Base-by-base conservation (phyloP, 2,888 invertebrate species). In the Drosophila lutescens region DNA sequence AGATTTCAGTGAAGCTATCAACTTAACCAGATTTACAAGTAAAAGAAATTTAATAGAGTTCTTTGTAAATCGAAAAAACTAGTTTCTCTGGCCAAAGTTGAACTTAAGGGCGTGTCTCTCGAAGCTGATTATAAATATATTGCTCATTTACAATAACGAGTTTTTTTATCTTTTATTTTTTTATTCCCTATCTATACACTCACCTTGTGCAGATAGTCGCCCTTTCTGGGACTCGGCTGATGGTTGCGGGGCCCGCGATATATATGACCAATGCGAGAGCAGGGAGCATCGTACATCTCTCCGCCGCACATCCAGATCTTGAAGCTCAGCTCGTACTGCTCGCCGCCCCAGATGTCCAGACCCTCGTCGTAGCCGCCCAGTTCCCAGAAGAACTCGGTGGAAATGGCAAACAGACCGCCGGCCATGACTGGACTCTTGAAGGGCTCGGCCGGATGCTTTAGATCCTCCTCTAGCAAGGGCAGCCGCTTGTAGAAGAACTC, bases 251-350 rank as follows among this genome's bases (percentile, higher is more conserved):
- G 91, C 3, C 97, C 97, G 62, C 97, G 93, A 90, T 97, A 97
- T 80, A 97, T 96, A 90, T 98, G 98, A 0, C 97, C 98, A 6
- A 98, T 96, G 77, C 98, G 94, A 0, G 98, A 97, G 90, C 98
- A 98, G 0, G 98, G 98, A 1, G 97, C 97, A 93, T 98, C 98
- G 66, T 96, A 93, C 97, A 98, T 96, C 77, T 95, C 94, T 0
- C 98, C 98, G 15, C 98, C 98, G 91, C 98, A 98, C 93, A 98
- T 98, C 98, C 98, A 98, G 72, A 98, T 95, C 94, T 99, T 99
- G 90, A 99, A 99, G 72, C 98, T 98, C 13, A 99, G 93, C 90
- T 99, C 99, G 89, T 99, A 99, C 91, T 99, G 99, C 91, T 99
- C 99, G 0, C 99, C 99, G 36, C 99, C 99, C 99, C 99, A 99